phyloP scores from a whole-genome alignment of 2,888 invertebrate species.

The Cataglyphis livida region DNA sequence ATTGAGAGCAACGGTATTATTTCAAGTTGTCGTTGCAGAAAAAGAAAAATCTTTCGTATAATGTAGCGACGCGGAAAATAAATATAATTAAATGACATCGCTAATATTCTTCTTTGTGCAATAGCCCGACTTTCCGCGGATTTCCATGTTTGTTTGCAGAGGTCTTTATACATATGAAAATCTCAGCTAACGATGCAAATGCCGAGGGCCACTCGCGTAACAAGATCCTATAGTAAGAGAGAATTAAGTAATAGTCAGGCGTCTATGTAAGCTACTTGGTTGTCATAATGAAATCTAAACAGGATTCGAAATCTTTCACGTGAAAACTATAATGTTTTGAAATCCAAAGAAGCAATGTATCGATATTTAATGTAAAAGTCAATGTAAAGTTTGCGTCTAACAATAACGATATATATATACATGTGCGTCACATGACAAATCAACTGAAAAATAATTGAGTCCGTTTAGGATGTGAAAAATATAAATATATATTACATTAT shows the following conservation, averaged over 20 bases:
- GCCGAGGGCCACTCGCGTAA: conserved; percentile 23
- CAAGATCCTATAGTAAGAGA: conserved; percentile 9
- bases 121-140: conserved; percentile 9
- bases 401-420: background rate
- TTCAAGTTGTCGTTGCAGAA: conserved; percentile 19
- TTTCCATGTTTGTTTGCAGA: conserved; percentile 25
- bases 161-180: conserved; percentile 36
- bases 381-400: conserved; percentile 22
- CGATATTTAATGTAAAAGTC: conserved; percentile 18
- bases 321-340: conserved; percentile 34
- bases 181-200: conserved; percentile 39
- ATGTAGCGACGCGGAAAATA: background rate
- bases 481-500: background rate
- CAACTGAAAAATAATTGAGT: conserved; percentile 9
- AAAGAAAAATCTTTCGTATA: background rate
- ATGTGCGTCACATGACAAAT: conserved; percentile 7
- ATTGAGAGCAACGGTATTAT: background rate
- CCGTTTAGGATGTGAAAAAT: background rate
- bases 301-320: conserved; percentile 45
- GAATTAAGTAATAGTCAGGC: conserved; percentile 37
- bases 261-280: conserved; percentile 4
- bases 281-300: conserved; percentile 42
- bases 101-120: conserved; percentile 32
- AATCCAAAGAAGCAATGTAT: background rate
- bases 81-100: conserved; percentile 17